Conservation (phyloP, 2,888 invertebrate genomes). For the Ichneumoninae sp. region DNA sequence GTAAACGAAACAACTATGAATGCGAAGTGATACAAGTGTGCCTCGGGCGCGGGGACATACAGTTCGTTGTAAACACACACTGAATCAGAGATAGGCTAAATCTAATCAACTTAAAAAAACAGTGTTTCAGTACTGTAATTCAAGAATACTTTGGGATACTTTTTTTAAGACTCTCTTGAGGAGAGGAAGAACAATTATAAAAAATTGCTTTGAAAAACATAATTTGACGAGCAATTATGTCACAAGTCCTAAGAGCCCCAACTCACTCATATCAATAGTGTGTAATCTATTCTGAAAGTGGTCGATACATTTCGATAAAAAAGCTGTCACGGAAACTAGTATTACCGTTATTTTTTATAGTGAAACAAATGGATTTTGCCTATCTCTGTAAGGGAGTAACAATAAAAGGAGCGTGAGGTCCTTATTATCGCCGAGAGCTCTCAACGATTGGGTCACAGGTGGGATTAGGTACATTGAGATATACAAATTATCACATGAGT, state of each 20-base stretch:
- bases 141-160: not conserved
- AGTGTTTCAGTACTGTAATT: not conserved
- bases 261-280: not conserved
- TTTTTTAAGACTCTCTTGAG: too few species aligned
- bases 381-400: constrained; percentile 3
- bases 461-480: constrained; percentile 81
- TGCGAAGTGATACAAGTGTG: constrained; percentile 16
- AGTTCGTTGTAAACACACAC: constrained; percentile 8
- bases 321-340: not conserved
- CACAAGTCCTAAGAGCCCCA: not conserved
- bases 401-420: constrained; percentile 33
- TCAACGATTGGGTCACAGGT: constrained; percentile 68
- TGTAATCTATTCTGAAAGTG: too few species aligned
- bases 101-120: not conserved
- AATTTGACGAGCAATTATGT: too few species aligned
- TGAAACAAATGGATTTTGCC: not conserved
- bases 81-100: constrained; percentile 4
- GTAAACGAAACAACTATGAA: constrained; percentile 7
- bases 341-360: not conserved
- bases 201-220: too few species aligned
- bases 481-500: constrained; percentile 83
- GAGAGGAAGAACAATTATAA: too few species aligned
- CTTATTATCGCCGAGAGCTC: constrained; percentile 63
- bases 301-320: not conserved
- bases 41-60: constrained; percentile 14